phyloP scores from a whole-genome alignment of 2,888 invertebrate species.

The Aphidius colemani region DNA sequence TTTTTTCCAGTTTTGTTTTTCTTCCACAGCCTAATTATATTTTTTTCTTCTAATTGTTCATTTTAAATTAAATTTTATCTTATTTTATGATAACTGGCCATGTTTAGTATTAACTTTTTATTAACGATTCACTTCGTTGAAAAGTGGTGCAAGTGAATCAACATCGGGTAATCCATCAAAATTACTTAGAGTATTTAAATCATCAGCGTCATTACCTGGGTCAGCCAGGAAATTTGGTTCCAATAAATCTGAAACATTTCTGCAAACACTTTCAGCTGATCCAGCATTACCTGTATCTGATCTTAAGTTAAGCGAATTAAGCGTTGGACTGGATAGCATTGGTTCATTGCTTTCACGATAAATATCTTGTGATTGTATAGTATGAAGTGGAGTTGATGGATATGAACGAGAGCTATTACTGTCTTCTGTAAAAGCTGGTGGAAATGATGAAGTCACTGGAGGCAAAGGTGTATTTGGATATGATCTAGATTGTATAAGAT shows the following conservation, averaged over 20 bases:
- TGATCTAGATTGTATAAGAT: conserved; percentile 55
- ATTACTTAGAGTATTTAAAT: conserved; percentile 52
- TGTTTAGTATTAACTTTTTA: conserved; percentile 13
- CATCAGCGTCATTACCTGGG: conserved; percentile 47
- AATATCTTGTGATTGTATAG: conserved; percentile 40
- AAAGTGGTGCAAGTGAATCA: conserved; percentile 55
- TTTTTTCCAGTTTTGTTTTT: conserved; percentile 12
- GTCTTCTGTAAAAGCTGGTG: conserved; percentile 49
- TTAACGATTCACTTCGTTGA: conserved; percentile 57
- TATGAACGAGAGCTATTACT: conserved; percentile 70
- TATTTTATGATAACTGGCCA: neutral
- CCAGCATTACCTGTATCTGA: conserved; percentile 39
- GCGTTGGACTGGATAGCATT: conserved; percentile 55
- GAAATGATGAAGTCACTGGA: conserved; percentile 34
- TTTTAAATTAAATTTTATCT: neutral
- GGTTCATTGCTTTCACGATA: conserved; percentile 55
- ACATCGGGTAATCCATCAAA: conserved; percentile 57
- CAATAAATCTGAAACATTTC: conserved; percentile 53
- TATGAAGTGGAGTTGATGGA: conserved; percentile 73
- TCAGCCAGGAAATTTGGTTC: conserved; percentile 51
- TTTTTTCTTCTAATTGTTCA: conserved; percentile 4
- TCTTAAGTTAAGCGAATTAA: conserved; percentile 51
- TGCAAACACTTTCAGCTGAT: conserved; percentile 44
- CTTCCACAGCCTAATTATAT: conserved; percentile 21
- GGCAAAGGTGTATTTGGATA: conserved; percentile 59